Percentiles rank a stretch among this genome's conserved stretches.
Evolutionary conservation across 2,888 invertebrate species (phyloP).

Genomic region (Himalopsyche kuldschensis): DNA sequence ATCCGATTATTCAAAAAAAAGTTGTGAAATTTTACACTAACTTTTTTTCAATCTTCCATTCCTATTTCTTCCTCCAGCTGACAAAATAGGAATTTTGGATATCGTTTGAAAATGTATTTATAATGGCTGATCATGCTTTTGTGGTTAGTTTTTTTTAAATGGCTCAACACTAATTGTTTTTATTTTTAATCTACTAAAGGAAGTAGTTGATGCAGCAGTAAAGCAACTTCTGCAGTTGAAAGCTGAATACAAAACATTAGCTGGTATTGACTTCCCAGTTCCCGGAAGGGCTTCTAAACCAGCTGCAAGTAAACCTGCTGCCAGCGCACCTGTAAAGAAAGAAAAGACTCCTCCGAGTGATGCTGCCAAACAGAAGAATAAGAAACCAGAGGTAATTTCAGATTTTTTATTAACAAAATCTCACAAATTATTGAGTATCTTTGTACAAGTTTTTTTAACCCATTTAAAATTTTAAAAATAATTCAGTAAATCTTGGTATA

Average conservation of each 20-base stretch:
- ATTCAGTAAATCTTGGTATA: no score
- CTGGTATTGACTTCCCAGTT: slow-evolving; percentile 57
- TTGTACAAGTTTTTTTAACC: no score
- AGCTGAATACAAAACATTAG: slow-evolving; percentile 62
- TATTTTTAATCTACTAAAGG: slow-evolving; percentile 42
- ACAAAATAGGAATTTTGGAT: neutral
- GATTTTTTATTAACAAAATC: slow-evolving; percentile 43
- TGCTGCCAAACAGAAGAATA: slow-evolving; percentile 19
- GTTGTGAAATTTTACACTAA: no score
- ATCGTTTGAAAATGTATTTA: neutral
- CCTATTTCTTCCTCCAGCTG: neutral
- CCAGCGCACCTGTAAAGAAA: slow-evolving; percentile 17
- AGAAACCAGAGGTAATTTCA: slow-evolving; percentile 8
- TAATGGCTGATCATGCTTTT: neutral
- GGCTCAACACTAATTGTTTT: no score
- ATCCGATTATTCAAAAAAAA: no score
- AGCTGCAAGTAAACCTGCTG: slow-evolving; percentile 43
- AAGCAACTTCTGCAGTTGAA: slow-evolving; percentile 64
- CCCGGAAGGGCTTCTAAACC: slow-evolving; percentile 43
- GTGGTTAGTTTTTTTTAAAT: neutral
- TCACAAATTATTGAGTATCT: no score
- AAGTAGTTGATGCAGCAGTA: slow-evolving; percentile 60
- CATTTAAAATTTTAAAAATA: no score
- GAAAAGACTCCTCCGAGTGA: slow-evolving; percentile 26
- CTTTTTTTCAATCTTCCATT: no score